These are phyloP conservation scores for Antigone vipio DNA, from an alignment of 2,113 vertebrate genomes.

Conservation along the genomic window DNA sequence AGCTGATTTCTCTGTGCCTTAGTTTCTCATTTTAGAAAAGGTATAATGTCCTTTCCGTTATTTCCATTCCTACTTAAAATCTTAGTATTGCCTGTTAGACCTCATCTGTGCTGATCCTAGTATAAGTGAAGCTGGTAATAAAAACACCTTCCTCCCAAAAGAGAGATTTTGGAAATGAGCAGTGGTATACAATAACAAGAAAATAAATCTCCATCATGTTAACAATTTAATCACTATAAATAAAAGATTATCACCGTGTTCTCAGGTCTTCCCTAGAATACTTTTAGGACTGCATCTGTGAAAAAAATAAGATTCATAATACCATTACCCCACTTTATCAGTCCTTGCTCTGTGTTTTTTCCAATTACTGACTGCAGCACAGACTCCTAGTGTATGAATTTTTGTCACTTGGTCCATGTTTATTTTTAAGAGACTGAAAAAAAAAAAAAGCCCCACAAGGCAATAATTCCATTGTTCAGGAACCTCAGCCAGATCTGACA, in stretches of 20 bases:
- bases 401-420: constrained; percentile 2
- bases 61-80: not conserved
- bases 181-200: not conserved
- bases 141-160: not conserved
- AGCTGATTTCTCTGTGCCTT: not conserved
- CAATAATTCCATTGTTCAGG: not conserved
- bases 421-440: not conserved
- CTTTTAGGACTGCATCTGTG: not conserved
- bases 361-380: not conserved
- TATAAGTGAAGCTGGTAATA: not conserved
- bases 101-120: not conserved
- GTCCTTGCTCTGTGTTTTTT: not conserved
- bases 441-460: not conserved
- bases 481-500: constrained; percentile 2
- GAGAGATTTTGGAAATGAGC: not conserved
- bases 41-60: not conserved
- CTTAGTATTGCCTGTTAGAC: not conserved
- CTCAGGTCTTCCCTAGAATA: not conserved
- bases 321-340: not conserved
- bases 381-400: not conserved
- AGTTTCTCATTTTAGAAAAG: not conserved
- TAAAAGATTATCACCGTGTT: not conserved
- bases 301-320: not conserved
- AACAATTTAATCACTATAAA: not conserved
- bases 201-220: not conserved